Base-by-base conservation (phyloP, 2,113 vertebrate species). In the Plectropomus leopardus region DNA sequence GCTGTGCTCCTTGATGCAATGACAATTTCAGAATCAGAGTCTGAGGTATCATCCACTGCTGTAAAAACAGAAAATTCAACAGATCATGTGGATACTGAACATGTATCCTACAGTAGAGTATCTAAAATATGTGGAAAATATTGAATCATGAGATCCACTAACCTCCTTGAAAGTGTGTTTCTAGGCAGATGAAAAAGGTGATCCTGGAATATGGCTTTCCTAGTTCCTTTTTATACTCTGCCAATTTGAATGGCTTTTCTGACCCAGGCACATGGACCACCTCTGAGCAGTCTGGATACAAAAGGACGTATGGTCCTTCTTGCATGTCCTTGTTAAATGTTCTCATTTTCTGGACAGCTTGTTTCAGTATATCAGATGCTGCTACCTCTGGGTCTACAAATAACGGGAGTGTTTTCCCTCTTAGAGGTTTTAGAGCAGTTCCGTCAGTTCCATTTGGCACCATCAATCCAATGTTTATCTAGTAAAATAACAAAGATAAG, bases 241-340 rank as follows among this genome's bases (percentile, higher is more conserved):
- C 63, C 63, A 65, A 30, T 30, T 19, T 65, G 44, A 65, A 48
- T 65, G 63, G 42, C 61, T 23, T 47, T 28, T 64, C 61, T 26
- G 40, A 45, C 40, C 61, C 61, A 28, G 40, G 42, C 61, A 65
- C 42, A 65, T 65, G 61, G 9, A 65, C 24, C 24, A 30, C 42
- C 16, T 47, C 24, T 47, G 26, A 65, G 9, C 44, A 21, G 44
- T 65, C 44, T 47, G 63, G 63, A 47, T 65, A 48, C 63, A 65
- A 65, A 47, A 65, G 63, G 44, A 65, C 16, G 7, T 63, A 42
- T 1, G 11, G 34, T 63, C 59, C 60, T 42, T 63, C 60, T 15
- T 17, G 21, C 60, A 65, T 7, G 42, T 65, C 16, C 17, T 30
- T 48, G 42, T 65, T 47, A 30, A 47, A 65, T 14, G 8, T 13